phyloP scores from a whole-genome alignment of 2,797 vertebrate genomes.

The Syncerus caffer region DNA sequence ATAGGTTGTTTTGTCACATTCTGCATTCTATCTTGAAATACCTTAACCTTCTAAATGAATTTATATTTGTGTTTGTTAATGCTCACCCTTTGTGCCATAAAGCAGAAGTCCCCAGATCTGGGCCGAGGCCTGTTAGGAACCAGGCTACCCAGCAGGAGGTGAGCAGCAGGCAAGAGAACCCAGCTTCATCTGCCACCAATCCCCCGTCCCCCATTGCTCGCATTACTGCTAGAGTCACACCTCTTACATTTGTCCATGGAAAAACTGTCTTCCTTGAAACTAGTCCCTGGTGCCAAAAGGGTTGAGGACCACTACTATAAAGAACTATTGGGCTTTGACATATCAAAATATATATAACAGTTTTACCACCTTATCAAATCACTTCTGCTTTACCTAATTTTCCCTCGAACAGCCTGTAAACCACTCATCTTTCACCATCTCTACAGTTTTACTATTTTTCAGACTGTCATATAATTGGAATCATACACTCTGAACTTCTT shows the following conservation, averaged over 20 bases:
- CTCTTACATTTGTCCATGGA: background rate
- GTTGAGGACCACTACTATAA: background rate
- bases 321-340: background rate
- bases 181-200: background rate
- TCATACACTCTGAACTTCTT: background rate
- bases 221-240: background rate
- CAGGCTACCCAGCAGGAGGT: background rate
- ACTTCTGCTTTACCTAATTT: background rate
- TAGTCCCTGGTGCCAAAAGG: background rate
- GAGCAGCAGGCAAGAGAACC: background rate
- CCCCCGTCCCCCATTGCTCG: accelerated
- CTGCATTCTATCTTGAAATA: background rate
- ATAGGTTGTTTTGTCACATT: background rate
- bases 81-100: background rate
- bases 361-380: background rate
- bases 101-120: background rate
- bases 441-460: background rate
- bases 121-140: background rate
- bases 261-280: background rate
- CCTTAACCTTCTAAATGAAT: background rate
- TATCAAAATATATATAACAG: background rate
- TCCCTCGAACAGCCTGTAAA: background rate
- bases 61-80: background rate
- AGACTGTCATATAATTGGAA: background rate
- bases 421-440: background rate